phyloP scores from a whole-genome alignment of 2,797 vertebrate genomes.

The Anguilla megastoma region DNA sequence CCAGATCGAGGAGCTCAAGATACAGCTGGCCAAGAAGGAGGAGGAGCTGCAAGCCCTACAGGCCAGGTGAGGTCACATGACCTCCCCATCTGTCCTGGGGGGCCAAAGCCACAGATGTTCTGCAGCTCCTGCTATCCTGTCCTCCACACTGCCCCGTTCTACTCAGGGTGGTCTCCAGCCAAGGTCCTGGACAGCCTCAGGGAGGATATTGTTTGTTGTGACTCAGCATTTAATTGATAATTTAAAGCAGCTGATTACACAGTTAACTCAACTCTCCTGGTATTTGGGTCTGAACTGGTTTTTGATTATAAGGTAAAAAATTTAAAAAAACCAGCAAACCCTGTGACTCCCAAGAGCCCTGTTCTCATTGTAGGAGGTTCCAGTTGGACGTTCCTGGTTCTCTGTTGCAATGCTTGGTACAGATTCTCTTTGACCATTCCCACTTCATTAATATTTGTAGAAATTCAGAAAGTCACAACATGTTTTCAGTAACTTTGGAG shows the following conservation, averaged over 20 bases:
- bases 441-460: too few relatives aligned
- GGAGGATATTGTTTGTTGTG: too few relatives aligned
- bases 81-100: not conserved
- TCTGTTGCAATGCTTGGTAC: not conserved
- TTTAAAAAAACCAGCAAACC: not conserved
- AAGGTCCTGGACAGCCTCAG: not conserved
- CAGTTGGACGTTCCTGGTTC: not conserved
- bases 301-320: not conserved
- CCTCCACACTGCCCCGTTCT: not conserved
- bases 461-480: not conserved
- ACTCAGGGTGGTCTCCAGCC: not conserved
- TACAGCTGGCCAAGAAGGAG: slow-evolving; percentile 91
- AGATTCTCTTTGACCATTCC: not conserved
- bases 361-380: not conserved
- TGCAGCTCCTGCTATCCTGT: not conserved
- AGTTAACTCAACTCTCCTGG: not conserved
- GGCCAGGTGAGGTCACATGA: slow-evolving; percentile 60
- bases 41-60: slow-evolving; percentile 89
- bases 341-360: not conserved
- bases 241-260: not conserved
- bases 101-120: not conserved
- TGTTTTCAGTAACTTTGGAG: not conserved
- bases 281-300: not conserved
- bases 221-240: not conserved
- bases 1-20: slow-evolving; percentile 93